These are phyloP conservation scores for Pyralis farinalis DNA, from an alignment of 2,888 invertebrate species.

Conservation along the genomic window DNA sequence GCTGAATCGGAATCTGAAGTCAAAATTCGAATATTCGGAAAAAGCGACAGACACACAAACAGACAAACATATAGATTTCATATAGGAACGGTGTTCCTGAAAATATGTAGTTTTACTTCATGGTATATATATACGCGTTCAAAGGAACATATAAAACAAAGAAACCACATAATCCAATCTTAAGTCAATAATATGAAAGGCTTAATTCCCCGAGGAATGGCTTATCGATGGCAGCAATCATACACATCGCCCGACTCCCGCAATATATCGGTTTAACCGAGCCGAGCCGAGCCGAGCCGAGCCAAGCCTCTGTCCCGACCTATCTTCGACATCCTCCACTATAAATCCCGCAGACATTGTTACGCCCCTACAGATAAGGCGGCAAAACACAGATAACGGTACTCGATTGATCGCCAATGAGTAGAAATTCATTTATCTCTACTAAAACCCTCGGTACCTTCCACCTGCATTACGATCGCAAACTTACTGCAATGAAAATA, in stretches of 20 bases:
- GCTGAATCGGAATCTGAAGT: no score
- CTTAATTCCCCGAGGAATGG: background rate
- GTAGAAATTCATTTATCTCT: constrained; percentile 76
- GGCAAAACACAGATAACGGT: constrained; percentile 69
- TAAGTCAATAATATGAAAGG: background rate
- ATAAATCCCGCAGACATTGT: constrained; percentile 55
- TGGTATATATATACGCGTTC: no score
- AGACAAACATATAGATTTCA: no score
- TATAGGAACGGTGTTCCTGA: no score
- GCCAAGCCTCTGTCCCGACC: background rate
- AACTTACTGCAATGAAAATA: constrained; percentile 17
- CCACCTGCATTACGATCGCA: constrained; percentile 16
- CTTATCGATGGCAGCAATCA: background rate
- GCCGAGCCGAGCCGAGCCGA: background rate
- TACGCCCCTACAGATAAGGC: constrained; percentile 56
- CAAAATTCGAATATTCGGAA: no score
- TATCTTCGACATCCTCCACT: constrained; percentile 23
- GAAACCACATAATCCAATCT: background rate
- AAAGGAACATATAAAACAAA: background rate
- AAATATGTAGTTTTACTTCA: no score
- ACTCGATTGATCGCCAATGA: constrained; percentile 76
- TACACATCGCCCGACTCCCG: background rate
- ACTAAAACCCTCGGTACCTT: constrained; percentile 34
- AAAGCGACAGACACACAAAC: no score
- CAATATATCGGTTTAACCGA: background rate